phyloP scores from a whole-genome alignment of 2,113 vertebrate species.

The Mus spicilegus region DNA sequence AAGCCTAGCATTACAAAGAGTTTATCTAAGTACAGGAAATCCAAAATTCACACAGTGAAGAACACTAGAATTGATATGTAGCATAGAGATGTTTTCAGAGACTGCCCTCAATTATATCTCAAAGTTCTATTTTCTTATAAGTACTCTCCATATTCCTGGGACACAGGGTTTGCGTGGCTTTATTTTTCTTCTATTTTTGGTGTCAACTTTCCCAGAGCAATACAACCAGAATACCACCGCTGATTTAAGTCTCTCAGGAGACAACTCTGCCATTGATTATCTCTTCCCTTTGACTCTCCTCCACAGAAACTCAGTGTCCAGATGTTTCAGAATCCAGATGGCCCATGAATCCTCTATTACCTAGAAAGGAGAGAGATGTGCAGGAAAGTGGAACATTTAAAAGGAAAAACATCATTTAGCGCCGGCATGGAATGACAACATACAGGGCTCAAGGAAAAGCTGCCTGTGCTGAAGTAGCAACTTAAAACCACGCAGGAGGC shows the following conservation, averaged over 20 bases:
- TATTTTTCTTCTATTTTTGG: slow-evolving; percentile 64
- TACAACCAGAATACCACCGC: slow-evolving; percentile 61
- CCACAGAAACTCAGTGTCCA: slow-evolving; percentile 77
- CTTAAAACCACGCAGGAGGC: slow-evolving; percentile 57
- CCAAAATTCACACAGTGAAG: neutral
- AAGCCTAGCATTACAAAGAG: neutral
- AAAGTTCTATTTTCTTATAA: slow-evolving; percentile 36
- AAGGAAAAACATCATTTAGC: slow-evolving; percentile 64
- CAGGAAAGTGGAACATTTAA: slow-evolving; percentile 69
- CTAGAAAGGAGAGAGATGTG: slow-evolving; percentile 77
- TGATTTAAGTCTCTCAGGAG: slow-evolving; percentile 80
- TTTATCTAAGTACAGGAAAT: neutral
- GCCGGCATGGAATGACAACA: slow-evolving; percentile 46
- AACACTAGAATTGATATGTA: neutral
- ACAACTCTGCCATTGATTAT: slow-evolving; percentile 63
- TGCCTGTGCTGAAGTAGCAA: slow-evolving; percentile 61
- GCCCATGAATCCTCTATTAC: slow-evolving; percentile 81
- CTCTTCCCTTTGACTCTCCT: slow-evolving; percentile 67
- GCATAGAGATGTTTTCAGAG: slow-evolving; percentile 25
- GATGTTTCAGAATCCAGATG: slow-evolving; percentile 83
- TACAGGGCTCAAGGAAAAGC: slow-evolving; percentile 61
- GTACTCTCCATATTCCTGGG: neutral
- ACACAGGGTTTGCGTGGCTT: neutral
- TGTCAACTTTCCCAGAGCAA: slow-evolving; percentile 66
- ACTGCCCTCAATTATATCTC: neutral